Conservation (phyloP, 1,140 invertebrate species). For the Ctenoplectra terminalis region DNA sequence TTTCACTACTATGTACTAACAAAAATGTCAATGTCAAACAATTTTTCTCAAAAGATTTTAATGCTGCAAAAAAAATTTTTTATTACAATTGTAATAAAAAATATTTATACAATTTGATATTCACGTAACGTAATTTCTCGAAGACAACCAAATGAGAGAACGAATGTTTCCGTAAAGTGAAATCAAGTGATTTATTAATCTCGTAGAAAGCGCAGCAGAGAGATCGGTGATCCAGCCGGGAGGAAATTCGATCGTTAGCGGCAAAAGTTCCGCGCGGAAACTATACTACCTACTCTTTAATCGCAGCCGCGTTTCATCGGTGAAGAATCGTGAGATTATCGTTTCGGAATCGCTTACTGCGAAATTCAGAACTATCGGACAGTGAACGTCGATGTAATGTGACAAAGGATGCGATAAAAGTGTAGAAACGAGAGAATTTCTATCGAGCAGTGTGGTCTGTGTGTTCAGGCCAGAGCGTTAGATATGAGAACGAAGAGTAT, state of each 20-base stretch:
- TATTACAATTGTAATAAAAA: no score
- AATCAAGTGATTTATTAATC: slow-evolving; percentile 52
- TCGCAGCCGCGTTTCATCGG: slow-evolving; percentile 32
- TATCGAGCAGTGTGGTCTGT: no score
- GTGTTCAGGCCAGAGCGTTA: no score
- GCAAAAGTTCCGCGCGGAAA: slow-evolving; percentile 8
- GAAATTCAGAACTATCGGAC: neutral
- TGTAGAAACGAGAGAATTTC: no score
- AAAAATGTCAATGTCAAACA: no score
- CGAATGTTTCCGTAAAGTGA: slow-evolving; percentile 19
- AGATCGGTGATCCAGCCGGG: slow-evolving; percentile 28
- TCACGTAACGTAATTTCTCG: neutral
- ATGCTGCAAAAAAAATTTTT: neutral
- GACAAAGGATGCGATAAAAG: slow-evolving; percentile 4
- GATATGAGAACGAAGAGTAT: no score
- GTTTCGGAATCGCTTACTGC: slow-evolving; percentile 20
- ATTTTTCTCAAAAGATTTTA: neutral
- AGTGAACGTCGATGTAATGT: neutral
- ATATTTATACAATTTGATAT: no score
- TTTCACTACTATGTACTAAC: no score
- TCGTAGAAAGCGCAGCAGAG: slow-evolving; percentile 22
- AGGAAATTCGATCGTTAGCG: slow-evolving; percentile 47
- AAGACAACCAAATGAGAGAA: neutral
- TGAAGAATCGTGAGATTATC: slow-evolving; percentile 39
- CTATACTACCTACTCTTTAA: neutral